These are phyloP conservation scores for Amphilophus citrinellus DNA, from an alignment of 2,113 vertebrate species.

Conservation along the genomic window DNA sequence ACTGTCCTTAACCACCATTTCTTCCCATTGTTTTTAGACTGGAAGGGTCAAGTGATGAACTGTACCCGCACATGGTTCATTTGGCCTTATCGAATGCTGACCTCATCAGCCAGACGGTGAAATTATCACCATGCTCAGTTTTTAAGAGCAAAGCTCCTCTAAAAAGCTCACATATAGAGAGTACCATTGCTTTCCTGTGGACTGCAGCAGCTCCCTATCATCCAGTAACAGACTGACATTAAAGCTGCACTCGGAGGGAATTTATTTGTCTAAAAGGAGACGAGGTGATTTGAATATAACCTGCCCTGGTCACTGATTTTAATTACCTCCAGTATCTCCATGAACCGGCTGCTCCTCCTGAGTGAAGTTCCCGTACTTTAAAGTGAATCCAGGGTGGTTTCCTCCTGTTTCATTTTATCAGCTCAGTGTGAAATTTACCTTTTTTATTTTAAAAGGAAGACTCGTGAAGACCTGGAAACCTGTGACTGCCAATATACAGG, in stretches of 20 bases:
- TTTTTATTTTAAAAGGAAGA: neutral
- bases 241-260: neutral
- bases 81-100: neutral
- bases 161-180: neutral
- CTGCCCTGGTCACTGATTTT: neutral
- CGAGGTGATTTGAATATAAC: conserved; percentile 1
- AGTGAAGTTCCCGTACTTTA: neutral
- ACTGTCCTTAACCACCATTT: no score
- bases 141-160: neutral
- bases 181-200: neutral
- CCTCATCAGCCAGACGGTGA: neutral
- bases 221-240: conserved; percentile 18
- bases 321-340: neutral
- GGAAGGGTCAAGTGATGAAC: neutral
- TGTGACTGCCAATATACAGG: neutral
- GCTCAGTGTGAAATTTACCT: neutral
- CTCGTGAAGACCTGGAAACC: neutral
- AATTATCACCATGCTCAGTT: neutral
- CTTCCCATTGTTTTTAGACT: neutral
- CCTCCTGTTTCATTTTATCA: neutral
- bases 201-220: neutral
- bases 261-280: conserved; percentile 6
- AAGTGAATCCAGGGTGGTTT: conserved; percentile 1
- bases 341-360: conserved; percentile 6
- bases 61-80: neutral